Percentiles rank a stretch among this genome's conserved stretches.
Evolutionary conservation across 2,113 vertebrate species (phyloP).

Genomic region (Pipa parva): DNA sequence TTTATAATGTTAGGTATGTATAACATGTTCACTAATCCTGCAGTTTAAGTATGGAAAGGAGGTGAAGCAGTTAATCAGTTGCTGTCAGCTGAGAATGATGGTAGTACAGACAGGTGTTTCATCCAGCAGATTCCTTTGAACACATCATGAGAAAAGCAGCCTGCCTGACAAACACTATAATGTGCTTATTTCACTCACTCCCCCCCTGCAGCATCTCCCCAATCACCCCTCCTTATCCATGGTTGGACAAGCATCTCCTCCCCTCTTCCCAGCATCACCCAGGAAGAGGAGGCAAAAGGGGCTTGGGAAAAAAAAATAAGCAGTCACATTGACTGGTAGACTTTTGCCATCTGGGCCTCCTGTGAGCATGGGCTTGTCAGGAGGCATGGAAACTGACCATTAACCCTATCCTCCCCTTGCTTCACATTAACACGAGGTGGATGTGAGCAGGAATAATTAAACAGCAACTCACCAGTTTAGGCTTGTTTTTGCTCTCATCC

Average conservation of each 20-base stretch:
- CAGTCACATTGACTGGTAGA: constrained; percentile 9
- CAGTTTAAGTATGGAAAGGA: too few relatives aligned
- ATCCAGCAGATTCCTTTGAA: neutral
- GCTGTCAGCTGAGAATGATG: neutral
- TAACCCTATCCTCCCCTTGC: constrained; percentile 13
- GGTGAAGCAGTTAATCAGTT: neutral
- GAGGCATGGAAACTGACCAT: constrained; percentile 36
- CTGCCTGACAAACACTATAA: neutral
- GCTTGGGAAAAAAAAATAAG: constrained; percentile 6
- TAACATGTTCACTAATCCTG: too few relatives aligned
- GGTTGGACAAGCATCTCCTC: constrained; percentile 32
- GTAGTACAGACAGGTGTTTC: neutral
- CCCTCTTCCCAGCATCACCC: constrained; percentile 39
- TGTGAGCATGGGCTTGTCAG: constrained; percentile 14
- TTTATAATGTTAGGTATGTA: too few relatives aligned
- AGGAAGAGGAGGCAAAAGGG: constrained; percentile 17
- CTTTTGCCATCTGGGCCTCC: constrained; percentile 1
- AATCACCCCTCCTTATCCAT: constrained; percentile 29
- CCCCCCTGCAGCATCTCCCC: constrained; percentile 19
- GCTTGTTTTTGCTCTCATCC: constrained; percentile 35
- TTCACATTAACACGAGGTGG: neutral
- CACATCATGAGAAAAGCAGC: neutral
- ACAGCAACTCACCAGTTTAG: constrained; percentile 32
- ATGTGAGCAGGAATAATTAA: neutral
- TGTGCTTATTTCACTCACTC: neutral